Evolutionary conservation across 2,888 invertebrate species (phyloP), one percentile per base, ranked within the genome.

Genomic region (Rhagium mordax): DNA sequence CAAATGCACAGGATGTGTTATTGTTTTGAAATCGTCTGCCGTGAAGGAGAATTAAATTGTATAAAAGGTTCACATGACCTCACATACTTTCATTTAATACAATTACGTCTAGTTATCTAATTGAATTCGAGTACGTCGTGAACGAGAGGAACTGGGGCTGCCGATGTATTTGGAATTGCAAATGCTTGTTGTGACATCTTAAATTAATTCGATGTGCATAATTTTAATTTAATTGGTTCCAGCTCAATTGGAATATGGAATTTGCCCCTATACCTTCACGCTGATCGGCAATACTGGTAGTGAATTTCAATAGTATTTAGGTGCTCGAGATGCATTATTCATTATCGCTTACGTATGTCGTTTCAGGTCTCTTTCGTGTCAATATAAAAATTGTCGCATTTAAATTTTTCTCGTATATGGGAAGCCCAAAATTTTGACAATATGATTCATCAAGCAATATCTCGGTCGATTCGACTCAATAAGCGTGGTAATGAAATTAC

Each of bases 71-170:
- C 61, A 61, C 48, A 61, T 61, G 61, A 61, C 61, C 61, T 61
- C 61, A 61, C 61, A 61, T 61, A 61, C 47, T 61, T 61, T 61
- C 61, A 61, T 61, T 48, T 61, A 61, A 61, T 24, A 48, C 48
- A 61, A 61, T 61, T 61, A 61, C 61, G 47, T n/a, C 48, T 21
- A 48, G 55, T 61, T 61, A 61, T 61, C 48, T 24, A 48, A 61
- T 61, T 61, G n/a, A 61, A 61, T 61, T 61, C 21, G 7, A 21
- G 48, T 48, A 13, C 16, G 41, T 18, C 13, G 29, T 16, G 20
- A 51, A 51, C 20, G 41, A 33, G 41, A 33, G 59, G 59, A 60
- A 41, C 16, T 29, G 16, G 15, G 13, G 41, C 20, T 7, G 15
- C 15, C 15, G 55, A n/a, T 15, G 29, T 41, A 33, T 20, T 60